phyloP scores from a whole-genome alignment of 2,797 vertebrate species.

The Diplodus puntazzo region DNA sequence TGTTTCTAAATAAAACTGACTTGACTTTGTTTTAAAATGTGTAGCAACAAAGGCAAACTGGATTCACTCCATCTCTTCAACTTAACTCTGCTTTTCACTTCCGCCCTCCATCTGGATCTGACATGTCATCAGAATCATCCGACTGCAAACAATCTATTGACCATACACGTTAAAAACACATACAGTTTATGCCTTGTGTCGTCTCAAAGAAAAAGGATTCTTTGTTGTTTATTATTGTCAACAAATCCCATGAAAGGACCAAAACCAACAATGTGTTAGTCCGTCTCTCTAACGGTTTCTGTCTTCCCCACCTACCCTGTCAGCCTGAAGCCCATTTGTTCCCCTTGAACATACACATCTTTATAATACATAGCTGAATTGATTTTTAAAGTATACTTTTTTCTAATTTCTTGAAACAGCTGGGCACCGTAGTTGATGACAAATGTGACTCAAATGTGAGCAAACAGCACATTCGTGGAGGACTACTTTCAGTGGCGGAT shows the following conservation, averaged over 20 bases:
- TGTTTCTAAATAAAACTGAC: too few species aligned
- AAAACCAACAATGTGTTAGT: not conserved
- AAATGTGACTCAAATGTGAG: not conserved
- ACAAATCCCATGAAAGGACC: conserved; percentile 27
- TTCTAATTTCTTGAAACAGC: not conserved
- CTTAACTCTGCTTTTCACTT: too few species aligned
- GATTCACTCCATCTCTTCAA: too few species aligned
- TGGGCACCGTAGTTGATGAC: not conserved
- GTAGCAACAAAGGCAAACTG: too few species aligned
- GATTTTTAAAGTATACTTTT: not conserved
- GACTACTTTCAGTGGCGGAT: conserved; percentile 6
- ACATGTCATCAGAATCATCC: too few species aligned
- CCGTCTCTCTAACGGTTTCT: not conserved
- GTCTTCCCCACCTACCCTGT: not conserved
- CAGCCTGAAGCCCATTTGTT: not conserved
- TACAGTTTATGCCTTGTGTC: not conserved
- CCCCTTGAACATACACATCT: not conserved
- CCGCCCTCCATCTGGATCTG: too few species aligned
- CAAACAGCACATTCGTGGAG: not conserved
- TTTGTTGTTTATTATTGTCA: conserved; percentile 6
- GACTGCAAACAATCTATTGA: not conserved
- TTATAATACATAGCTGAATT: not conserved
- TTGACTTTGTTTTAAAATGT: too few species aligned
- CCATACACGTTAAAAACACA: not conserved
- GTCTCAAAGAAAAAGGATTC: conserved; percentile 4